A percentile compares a stretch with the other conserved stretches of the same genome.
Evolutionary conservation across 2,888 invertebrate species (phyloP).

Genomic region (Eristalis intricaria): DNA sequence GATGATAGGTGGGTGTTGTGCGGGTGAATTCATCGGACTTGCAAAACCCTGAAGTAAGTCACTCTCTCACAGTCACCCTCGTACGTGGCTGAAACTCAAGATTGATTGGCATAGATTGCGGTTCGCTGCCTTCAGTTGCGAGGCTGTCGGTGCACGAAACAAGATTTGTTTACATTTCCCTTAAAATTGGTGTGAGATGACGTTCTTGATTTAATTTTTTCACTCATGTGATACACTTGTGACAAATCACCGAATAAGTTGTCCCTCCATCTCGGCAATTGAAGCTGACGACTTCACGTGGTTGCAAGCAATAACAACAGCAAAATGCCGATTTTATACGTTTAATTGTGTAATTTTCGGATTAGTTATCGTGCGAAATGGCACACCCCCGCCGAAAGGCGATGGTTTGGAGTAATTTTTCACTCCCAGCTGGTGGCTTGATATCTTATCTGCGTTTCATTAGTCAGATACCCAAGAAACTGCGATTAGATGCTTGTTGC

Average conservation of each 20-base stretch:
- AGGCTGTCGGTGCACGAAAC: neutral
- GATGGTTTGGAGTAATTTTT: neutral
- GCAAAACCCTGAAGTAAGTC: slow-evolving; percentile 19
- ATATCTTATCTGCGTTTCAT: neutral
- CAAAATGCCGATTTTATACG: neutral
- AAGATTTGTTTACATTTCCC: slow-evolving; percentile 3
- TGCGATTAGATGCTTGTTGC: neutral
- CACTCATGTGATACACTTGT: neutral
- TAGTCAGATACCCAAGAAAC: neutral
- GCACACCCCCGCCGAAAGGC: neutral
- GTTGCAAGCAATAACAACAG: neutral
- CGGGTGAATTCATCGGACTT: slow-evolving; percentile 4
- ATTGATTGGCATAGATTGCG: slow-evolving; percentile 14
- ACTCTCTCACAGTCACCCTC: slow-evolving; percentile 30
- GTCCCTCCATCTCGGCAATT: neutral
- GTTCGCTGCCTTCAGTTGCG: slow-evolving; percentile 18
- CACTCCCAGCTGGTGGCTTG: neutral
- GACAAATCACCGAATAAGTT: neutral
- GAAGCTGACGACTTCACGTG: neutral
- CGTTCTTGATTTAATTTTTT: neutral
- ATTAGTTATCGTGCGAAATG: neutral
- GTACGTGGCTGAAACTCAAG: slow-evolving; percentile 42
- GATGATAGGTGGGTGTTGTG: neutral
- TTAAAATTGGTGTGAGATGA: neutral
- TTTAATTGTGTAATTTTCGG: neutral